A percentile compares a stretch with the other conserved stretches of the same genome.
Conservation (phyloP, 2,113 vertebrate genomes). For the Clarias macrocephalus region DNA sequence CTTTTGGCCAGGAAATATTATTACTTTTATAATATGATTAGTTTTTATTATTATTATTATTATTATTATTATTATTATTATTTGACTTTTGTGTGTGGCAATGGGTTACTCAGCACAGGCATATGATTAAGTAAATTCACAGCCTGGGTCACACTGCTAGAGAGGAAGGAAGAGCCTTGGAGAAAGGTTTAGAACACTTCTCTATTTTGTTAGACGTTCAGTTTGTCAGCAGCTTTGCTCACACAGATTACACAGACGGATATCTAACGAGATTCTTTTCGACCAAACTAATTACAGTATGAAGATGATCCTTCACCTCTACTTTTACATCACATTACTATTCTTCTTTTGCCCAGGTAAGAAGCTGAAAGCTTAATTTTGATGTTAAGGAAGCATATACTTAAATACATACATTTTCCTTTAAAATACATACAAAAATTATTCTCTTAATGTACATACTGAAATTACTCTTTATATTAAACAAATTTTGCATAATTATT, state of each 20-base stretch:
- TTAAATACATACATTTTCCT: neutral
- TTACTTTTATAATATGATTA: neutral
- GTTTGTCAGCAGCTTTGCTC: constrained; percentile 7
- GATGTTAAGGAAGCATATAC: neutral
- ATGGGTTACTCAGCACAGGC: neutral
- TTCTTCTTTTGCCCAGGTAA: constrained; percentile 26
- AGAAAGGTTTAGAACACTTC: constrained; percentile 24
- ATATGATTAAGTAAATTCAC: neutral
- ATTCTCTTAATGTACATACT: too few species aligned
- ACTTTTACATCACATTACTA: neutral
- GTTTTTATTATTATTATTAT: neutral
- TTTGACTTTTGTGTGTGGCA: neutral
- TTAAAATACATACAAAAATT: neutral
- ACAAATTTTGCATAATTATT: neutral
- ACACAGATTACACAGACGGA: neutral
- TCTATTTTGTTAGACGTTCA: constrained; percentile 27
- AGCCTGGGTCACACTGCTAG: neutral
- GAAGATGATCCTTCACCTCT: constrained; percentile 4
- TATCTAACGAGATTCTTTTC: neutral
- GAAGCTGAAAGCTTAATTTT: neutral
- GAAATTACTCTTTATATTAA: too few species aligned
- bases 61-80: too few species aligned
- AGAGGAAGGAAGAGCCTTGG: constrained; percentile 37
- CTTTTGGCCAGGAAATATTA: neutral
- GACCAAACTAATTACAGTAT: neutral